Percentiles rank a stretch among this genome's conserved stretches.
Conservation (phyloP, 2,888 invertebrate genomes). For the Cephus rjabovi region DNA sequence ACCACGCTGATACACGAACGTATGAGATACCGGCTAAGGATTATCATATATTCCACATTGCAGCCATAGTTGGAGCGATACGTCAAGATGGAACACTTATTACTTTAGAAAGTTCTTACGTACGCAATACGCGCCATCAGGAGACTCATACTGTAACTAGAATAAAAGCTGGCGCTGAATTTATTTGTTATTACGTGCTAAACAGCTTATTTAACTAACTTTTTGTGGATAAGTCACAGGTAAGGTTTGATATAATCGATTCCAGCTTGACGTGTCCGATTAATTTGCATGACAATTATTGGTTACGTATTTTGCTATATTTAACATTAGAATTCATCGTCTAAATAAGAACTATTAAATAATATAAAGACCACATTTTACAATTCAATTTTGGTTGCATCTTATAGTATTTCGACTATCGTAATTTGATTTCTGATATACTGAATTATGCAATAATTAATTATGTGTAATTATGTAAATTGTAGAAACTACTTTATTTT, state of each 20-base stretch:
- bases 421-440: neutral
- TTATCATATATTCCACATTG: neutral
- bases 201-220: neutral
- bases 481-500: neutral
- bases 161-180: neutral
- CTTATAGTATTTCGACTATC: neutral
- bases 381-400: neutral
- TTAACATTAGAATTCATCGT: too few relatives aligned
- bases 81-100: neutral
- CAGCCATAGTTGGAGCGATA: neutral
- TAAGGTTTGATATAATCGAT: neutral
- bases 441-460: neutral
- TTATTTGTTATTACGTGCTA: neutral
- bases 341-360: neutral
- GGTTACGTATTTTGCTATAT: too few relatives aligned
- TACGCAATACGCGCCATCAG: neutral
- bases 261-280: neutral
- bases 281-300: neutral
- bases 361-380: neutral
- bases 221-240: neutral
- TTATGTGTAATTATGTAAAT: neutral
- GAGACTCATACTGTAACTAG: neutral
- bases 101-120: neutral
- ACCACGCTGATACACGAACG: neutral
- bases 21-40: neutral